Conservation (phyloP, 64 coral and sea anemone species). For the Porites lutea region DNA sequence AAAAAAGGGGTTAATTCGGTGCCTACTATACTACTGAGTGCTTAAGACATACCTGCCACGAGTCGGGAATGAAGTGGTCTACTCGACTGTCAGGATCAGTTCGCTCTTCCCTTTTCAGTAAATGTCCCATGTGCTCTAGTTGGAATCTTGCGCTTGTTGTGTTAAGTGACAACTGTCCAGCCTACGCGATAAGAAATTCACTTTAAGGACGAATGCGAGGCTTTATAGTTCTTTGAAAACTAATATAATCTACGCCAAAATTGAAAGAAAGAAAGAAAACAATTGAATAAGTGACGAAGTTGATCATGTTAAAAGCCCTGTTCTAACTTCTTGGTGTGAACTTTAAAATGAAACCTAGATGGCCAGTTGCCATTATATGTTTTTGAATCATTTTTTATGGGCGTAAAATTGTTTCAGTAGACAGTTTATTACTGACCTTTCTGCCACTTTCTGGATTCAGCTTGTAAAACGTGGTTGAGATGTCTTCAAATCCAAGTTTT, state of each 20-base stretch:
- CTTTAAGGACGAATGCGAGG: neutral
- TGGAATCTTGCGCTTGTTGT: conserved; percentile 79
- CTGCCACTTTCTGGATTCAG: neutral
- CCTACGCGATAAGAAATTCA: neutral
- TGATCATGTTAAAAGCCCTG: neutral
- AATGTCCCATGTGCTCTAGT: conserved; percentile 73
- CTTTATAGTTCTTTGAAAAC: too few species aligned
- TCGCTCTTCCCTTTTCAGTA: conserved; percentile 66
- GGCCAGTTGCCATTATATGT: too few species aligned
- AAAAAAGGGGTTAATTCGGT: too few species aligned
- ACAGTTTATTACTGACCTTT: neutral
- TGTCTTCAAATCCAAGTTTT: conserved; percentile 44
- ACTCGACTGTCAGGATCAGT: conserved; percentile 70
- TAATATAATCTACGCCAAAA: too few species aligned
- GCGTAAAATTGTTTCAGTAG: too few species aligned
- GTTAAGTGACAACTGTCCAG: conserved; percentile 20
- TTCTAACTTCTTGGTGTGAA: neutral
- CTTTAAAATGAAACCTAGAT: too few species aligned
- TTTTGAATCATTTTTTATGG: too few species aligned
- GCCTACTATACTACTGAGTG: too few species aligned
- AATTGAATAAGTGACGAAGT: too few species aligned
- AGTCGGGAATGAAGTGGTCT: conserved; percentile 84
- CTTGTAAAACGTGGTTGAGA: neutral
- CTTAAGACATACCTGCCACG: conserved; percentile 66
- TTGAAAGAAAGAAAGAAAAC: too few species aligned